phyloP scores from a whole-genome alignment of 2,797 vertebrate genomes.

The Parauchenoglanis punctatus region DNA sequence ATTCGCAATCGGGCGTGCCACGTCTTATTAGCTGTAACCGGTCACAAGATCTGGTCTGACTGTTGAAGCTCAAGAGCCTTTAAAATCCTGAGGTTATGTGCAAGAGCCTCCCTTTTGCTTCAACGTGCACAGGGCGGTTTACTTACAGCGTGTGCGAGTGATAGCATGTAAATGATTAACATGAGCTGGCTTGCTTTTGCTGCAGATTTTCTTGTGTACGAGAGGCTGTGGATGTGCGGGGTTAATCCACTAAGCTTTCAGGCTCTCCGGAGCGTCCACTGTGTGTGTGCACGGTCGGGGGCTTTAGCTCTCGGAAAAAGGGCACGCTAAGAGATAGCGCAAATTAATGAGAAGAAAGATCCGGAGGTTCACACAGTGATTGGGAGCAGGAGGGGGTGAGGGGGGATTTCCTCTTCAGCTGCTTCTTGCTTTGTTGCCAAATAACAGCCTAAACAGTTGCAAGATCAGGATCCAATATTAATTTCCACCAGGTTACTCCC shows the following conservation, averaged over 20 bases:
- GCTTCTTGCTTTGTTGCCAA: conserved; percentile 34
- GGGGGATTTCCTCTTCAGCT: conserved; percentile 65
- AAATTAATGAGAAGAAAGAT: conserved; percentile 61
- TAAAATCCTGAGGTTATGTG: conserved; percentile 12
- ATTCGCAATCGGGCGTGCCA: conserved; percentile 45
- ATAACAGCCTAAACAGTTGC: conserved; percentile 44
- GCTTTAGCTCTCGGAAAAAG: not conserved
- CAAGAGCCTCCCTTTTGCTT: conserved; percentile 16
- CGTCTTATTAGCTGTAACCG: conserved; percentile 56
- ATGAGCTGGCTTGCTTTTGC: conserved; percentile 38
- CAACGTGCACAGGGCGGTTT: not conserved
- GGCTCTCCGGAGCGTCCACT: conserved; percentile 25
- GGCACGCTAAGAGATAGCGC: conserved; percentile 34
- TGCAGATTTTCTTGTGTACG: conserved; percentile 10
- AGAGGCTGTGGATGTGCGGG: conserved; percentile 19
- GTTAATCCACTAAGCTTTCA: conserved; percentile 46
- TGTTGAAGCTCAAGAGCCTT: conserved; percentile 17
- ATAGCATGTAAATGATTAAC: conserved; percentile 47
- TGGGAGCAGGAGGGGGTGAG: conserved; percentile 51
- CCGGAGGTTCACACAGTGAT: conserved; percentile 44
- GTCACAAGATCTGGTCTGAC: conserved; percentile 3
- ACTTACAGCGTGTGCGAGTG: conserved; percentile 25
- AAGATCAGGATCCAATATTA: not conserved
- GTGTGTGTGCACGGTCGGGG: not conserved
- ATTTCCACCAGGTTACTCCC: conserved; percentile 12